phyloP scores from a whole-genome alignment of 2,888 invertebrate species.

The Stratiomys singularior region DNA sequence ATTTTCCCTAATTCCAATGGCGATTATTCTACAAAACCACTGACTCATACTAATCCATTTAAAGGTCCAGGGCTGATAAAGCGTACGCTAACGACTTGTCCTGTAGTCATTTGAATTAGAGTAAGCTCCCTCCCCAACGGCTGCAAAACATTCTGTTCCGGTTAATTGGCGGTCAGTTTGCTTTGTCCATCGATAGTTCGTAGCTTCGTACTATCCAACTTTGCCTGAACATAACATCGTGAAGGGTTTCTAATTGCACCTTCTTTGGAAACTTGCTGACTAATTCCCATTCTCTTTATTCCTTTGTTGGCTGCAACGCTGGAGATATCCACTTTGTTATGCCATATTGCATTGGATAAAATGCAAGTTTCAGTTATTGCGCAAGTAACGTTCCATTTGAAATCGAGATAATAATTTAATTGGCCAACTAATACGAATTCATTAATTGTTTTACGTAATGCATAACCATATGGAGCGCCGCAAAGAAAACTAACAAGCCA shows the following conservation, averaged over 20 bases:
- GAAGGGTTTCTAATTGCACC: slow-evolving; percentile 17
- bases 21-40: slow-evolving; percentile 33
- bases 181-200: slow-evolving; percentile 2
- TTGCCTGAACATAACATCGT: no score
- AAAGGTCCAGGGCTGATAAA: slow-evolving; percentile 9
- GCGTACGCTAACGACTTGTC: background rate
- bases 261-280: slow-evolving; percentile 14
- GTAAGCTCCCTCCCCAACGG: background rate
- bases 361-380: background rate
- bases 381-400: slow-evolving; percentile 14
- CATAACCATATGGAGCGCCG: no score
- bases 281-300: no score
- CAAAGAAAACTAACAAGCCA: no score
- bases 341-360: no score
- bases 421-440: slow-evolving; percentile 8
- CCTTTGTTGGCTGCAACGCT: no score
- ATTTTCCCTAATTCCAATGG: background rate
- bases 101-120: background rate
- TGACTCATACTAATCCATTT: slow-evolving; percentile 31
- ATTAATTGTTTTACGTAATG: no score
- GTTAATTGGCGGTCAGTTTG: slow-evolving; percentile 41
- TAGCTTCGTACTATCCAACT: no score
- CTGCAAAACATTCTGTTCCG: slow-evolving; percentile 33
- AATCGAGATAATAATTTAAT: slow-evolving; percentile 12
- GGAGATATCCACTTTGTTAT: no score